phyloP scores from a whole-genome alignment of 2,888 invertebrate genomes.

The Calephelis perditalis region DNA sequence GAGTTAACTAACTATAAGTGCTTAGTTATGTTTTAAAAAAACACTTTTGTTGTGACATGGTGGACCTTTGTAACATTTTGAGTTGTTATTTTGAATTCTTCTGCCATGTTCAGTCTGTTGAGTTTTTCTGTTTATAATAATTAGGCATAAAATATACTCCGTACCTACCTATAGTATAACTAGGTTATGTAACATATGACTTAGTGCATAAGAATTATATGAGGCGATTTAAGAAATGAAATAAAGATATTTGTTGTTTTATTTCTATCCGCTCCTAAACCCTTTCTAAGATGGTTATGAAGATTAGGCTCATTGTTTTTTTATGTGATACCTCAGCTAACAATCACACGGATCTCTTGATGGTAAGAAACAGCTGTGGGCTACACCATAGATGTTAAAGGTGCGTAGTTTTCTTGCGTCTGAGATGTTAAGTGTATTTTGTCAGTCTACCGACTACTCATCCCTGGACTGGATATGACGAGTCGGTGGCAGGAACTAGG shows the following conservation, averaged over 20 bases:
- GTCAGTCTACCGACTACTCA: too few relatives aligned
- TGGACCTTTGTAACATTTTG: constrained; percentile 24
- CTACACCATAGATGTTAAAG: too few relatives aligned
- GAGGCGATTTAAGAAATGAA: constrained; percentile 50
- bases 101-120: constrained; percentile 23
- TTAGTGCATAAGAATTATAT: constrained; percentile 48
- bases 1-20: constrained; percentile 42
- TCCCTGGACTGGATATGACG: too few relatives aligned
- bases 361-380: too few relatives aligned
- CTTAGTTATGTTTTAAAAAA: constrained; percentile 40
- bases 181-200: constrained; percentile 51
- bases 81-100: constrained; percentile 18
- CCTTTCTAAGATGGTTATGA: too few relatives aligned
- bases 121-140: constrained; percentile 31
- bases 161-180: constrained; percentile 59
- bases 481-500: too few relatives aligned
- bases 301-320: too few relatives aligned
- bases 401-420: too few relatives aligned
- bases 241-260: constrained; percentile 45
- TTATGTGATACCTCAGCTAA: too few relatives aligned
- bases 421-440: too few relatives aligned
- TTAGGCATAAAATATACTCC: constrained; percentile 47
- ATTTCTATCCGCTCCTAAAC: constrained; percentile 36
- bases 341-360: too few relatives aligned
- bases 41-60: constrained; percentile 28